Evolutionary conservation across 2,888 invertebrate species (phyloP), one percentile per base, ranked within the genome.

Genomic region (Spialia ferax): DNA sequence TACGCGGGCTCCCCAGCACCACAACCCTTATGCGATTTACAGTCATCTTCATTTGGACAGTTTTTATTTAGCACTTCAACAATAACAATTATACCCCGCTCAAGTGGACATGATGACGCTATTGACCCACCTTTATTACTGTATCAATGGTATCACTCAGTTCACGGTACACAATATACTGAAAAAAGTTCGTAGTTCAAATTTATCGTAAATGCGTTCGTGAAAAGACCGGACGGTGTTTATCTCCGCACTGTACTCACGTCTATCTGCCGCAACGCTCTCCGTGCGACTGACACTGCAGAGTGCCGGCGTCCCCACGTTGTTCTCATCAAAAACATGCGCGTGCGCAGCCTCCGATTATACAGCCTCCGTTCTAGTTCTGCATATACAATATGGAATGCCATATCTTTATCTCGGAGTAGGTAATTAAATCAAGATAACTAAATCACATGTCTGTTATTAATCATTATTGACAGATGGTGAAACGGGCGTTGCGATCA

Each of bases 1-100:
- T n/a, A n/a, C 96, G 94, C 81, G 96, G 95, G 86, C 96, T 96
- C 82, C 97, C 97, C 85, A 96, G 94, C 87, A 97, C 96, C 92
- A 96, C 97, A 88, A 96, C 96, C 94, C 96, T 95, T 91, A 97
- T 96, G 88, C 96, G 95, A 93, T 96, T 96, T 87, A 96, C 96
- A 94, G 96, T 96, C 96, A 97, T 96, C 93, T 93, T 93, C 93
- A 93, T 93, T 89, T 89, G 91, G 87, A 83, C 79, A 82, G 87
- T 77, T 84, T 88, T 81, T 71, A 69, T 77, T 79, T 82, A 73
- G 61, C 75, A 76, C 74, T 65, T 72, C 61, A 69, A 59, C 70
- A 75, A 81, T 29, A 54, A 23, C 72, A 77, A 35, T 20, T 35
- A 82, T 85, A 79, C 79, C 72, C 69, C 64, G 70, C 78, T 85